Conservation (phyloP, 2,888 invertebrate genomes). For the Limnephilus rhombicus region DNA sequence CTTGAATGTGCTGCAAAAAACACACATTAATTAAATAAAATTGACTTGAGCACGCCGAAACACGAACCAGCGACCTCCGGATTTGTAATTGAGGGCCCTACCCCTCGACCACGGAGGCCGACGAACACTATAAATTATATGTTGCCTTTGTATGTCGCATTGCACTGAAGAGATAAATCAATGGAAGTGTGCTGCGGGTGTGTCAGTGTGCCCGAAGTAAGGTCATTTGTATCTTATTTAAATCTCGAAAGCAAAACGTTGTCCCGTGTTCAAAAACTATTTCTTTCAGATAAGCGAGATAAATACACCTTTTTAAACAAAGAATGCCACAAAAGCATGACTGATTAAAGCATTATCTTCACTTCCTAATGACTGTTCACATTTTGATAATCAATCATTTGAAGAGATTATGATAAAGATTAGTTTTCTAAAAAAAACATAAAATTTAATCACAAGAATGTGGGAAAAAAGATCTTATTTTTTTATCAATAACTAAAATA, state of each 20-base stretch:
- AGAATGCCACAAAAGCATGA: neutral
- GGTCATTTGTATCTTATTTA: neutral
- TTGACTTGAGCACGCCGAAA: too few relatives aligned
- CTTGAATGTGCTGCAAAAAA: too few relatives aligned
- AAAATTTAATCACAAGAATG: neutral
- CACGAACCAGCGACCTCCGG: too few relatives aligned
- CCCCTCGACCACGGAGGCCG: too few relatives aligned
- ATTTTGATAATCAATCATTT: neutral
- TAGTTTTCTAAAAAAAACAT: neutral
- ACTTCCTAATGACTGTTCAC: neutral
- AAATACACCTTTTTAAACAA: neutral
- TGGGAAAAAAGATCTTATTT: neutral
- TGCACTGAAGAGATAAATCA: too few relatives aligned
- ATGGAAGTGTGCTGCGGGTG: too few relatives aligned
- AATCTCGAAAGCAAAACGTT: neutral
- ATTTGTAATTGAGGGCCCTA: too few relatives aligned
- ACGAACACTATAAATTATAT: too few relatives aligned
- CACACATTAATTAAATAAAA: too few relatives aligned
- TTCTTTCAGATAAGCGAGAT: neutral
- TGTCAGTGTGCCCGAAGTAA: too few relatives aligned
- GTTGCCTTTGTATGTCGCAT: too few relatives aligned
- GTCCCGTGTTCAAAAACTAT: neutral
- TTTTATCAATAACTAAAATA: neutral
- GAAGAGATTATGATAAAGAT: neutral
- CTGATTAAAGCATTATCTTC: neutral